phyloP scores from a whole-genome alignment of 2,888 invertebrate genomes.

The Dryobotodes eremita region DNA sequence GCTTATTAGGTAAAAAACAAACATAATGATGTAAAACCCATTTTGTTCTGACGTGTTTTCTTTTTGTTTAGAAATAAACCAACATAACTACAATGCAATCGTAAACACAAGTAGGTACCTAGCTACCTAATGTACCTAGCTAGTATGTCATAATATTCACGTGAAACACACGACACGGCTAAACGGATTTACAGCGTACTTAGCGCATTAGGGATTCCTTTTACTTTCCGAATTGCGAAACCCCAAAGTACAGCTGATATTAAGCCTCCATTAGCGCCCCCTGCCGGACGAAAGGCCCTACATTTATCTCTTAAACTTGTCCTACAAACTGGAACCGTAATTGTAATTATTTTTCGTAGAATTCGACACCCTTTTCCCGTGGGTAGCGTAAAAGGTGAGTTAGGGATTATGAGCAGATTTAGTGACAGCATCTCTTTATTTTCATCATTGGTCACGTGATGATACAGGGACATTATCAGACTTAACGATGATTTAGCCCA shows the following conservation, averaged over 20 bases:
- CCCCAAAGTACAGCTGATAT: slow-evolving; percentile 53
- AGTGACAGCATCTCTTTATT: not conserved
- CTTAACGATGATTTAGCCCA: not conserved
- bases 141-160: slow-evolving; percentile 47
- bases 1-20: slow-evolving; percentile 5
- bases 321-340: slow-evolving; percentile 46
- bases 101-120: not conserved
- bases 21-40: slow-evolving; percentile 14
- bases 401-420: slow-evolving; percentile 6
- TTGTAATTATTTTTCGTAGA: slow-evolving; percentile 45
- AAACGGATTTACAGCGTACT: slow-evolving; percentile 60
- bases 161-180: slow-evolving; percentile 48
- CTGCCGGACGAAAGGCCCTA: slow-evolving; percentile 28
- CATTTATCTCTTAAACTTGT: slow-evolving; percentile 50
- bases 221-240: slow-evolving; percentile 61
- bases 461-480: not conserved
- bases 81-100: not conserved
- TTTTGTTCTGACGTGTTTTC: slow-evolving; percentile 8
- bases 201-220: slow-evolving; percentile 65
- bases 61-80: not conserved
- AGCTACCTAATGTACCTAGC: slow-evolving; percentile 1
- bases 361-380: slow-evolving; percentile 24
- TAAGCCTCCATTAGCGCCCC: slow-evolving; percentile 61
- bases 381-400: not conserved
- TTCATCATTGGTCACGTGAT: not conserved